Base-by-base conservation (phyloP, 2,888 invertebrate species). In the Lysandra coridon region DNA sequence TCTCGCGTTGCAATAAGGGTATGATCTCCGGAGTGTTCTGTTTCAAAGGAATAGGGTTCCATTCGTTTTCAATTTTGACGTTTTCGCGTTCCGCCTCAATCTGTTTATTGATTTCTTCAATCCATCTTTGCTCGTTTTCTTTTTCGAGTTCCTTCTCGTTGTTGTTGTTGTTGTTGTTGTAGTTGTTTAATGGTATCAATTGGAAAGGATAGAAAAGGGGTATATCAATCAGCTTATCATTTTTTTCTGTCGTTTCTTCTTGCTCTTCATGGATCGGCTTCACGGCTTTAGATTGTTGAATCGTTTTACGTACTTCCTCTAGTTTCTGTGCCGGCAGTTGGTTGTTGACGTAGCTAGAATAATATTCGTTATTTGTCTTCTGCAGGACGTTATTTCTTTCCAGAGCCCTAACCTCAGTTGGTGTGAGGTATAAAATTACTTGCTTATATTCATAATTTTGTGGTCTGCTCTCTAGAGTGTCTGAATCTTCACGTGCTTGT, bases 401-500 rank as follows among this genome's bases (percentile, higher is more conserved):
- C 37, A 80, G 53, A 10, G 79, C 78, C 33, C 44, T 79, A 14
- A 80, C 40, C 30, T 78, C 79, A 44, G 64, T 78, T 6, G 78
- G 74, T 33, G 78, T 80, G 33, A 80, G 74, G 64, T 90, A 92
- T 37, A 93, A 82, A 44, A 92, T 86, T 57, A 91, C 85, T 83
- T 93, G 92, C 83, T 88, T 90, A 73, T 85, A 87, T 80, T 86
- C 87, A 80, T 84, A 85, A 80, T 85, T 83, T 80, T 84, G 83
- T 73, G 82, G 82, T 60, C 69, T 80, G 6, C 80, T 78, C 79
- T 83, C 80, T 80, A 73, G 12, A 10, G 53, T 17, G 57, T 44
- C 78, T 78, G 33, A 0, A 33, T 76, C 76, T 57, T 76, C 17
- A 2, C n/a, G 14, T 75, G 6, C 7, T 30, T 12, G 44, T 0